Conservation (phyloP, 2,888 invertebrate species). For the Poecilus cupreus region DNA sequence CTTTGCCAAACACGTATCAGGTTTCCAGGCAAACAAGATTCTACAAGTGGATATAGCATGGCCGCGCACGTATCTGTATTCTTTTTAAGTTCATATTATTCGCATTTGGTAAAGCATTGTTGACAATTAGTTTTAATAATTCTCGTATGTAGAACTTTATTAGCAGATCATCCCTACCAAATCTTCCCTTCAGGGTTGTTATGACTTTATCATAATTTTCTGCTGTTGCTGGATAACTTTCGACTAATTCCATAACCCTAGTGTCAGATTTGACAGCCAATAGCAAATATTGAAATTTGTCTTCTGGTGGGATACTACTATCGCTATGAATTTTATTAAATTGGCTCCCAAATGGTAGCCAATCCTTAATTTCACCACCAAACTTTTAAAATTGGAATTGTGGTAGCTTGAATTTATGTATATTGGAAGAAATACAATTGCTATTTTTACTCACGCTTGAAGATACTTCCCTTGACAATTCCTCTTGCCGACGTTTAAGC, state of each 20-base stretch:
- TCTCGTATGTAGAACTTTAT: conserved; percentile 66
- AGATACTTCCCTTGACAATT: conserved; percentile 35
- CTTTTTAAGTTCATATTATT: background rate
- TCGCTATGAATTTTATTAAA: conserved; percentile 63
- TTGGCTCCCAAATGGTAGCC: conserved; percentile 63
- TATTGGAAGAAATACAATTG: conserved; percentile 22
- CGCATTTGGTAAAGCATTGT: conserved; percentile 59
- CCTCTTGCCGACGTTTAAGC: conserved; percentile 1
- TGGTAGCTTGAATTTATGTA: conserved; percentile 61
- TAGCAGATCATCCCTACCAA: conserved; percentile 63
- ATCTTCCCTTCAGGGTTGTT: background rate
- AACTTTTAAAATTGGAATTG: conserved; percentile 61
- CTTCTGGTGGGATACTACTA: background rate
- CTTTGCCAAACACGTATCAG: conserved; percentile 59
- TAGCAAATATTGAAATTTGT: conserved; percentile 37
- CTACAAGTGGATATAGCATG: conserved; percentile 61
- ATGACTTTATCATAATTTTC: conserved; percentile 62
- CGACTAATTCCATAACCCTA: background rate
- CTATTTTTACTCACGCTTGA: background rate
- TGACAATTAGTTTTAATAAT: conserved; percentile 65
- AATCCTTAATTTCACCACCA: conserved; percentile 62
- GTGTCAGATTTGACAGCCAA: background rate
- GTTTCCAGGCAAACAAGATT: conserved; percentile 65
- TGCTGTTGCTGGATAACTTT: background rate
- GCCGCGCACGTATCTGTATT: conserved; percentile 26